Evolutionary conservation across 64 coral and sea anemone species (phyloP).

Genomic region (Stylophora pistillata): DNA sequence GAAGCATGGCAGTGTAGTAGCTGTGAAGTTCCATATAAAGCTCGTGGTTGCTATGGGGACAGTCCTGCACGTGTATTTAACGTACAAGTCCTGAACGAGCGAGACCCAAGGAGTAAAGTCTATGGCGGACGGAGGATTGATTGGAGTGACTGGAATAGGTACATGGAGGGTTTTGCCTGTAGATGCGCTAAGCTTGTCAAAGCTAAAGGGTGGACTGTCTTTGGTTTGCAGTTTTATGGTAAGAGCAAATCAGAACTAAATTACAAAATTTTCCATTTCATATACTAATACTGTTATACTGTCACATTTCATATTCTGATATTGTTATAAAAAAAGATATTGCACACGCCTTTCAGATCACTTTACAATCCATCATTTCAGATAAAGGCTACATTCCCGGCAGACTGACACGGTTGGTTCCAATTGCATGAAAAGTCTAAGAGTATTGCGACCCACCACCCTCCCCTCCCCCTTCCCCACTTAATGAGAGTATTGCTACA

Average conservation of each 20-base stretch:
- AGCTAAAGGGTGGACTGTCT: constrained; percentile 50
- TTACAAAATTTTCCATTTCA: too few species aligned
- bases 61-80: constrained; percentile 28
- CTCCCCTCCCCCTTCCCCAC: too few species aligned
- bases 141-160: constrained; percentile 77
- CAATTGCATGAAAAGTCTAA: too few species aligned
- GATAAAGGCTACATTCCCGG: too few species aligned
- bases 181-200: constrained; percentile 66
- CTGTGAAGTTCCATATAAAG: constrained; percentile 57
- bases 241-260: neutral
- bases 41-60: constrained; percentile 68
- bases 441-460: too few species aligned
- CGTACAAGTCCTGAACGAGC: constrained; percentile 68
- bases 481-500: too few species aligned
- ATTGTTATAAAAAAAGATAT: too few species aligned
- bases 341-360: too few species aligned
- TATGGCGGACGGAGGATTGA: constrained; percentile 45
- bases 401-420: too few species aligned
- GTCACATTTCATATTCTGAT: too few species aligned
- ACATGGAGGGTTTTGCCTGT: constrained; percentile 71
- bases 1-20: constrained; percentile 28
- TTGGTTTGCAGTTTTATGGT: constrained; percentile 78
- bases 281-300: too few species aligned
- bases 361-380: too few species aligned
- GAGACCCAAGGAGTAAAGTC: constrained; percentile 58